phyloP scores from a whole-genome alignment of 2,888 invertebrate species.

The Tiliacea citrago region DNA sequence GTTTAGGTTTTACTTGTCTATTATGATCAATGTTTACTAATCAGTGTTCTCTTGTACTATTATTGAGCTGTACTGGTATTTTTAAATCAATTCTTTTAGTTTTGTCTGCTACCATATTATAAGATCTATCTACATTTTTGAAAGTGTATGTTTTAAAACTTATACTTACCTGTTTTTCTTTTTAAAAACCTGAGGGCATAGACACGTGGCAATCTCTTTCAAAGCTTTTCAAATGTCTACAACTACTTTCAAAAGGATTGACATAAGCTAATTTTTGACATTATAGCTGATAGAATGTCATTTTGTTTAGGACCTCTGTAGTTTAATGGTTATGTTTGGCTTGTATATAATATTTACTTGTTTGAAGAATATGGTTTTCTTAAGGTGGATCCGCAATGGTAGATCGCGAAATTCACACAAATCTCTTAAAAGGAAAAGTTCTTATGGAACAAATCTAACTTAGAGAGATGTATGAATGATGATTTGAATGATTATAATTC shows the following conservation, averaged over 20 bases:
- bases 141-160: not conserved
- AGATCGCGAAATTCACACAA: too few relatives aligned
- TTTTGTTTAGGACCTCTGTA: not conserved
- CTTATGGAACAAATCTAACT: too few relatives aligned
- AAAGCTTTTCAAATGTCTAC: too few relatives aligned
- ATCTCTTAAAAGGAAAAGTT: too few relatives aligned
- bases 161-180: not conserved
- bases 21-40: constrained; percentile 29
- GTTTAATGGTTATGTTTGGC: not conserved
- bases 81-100: constrained; percentile 14
- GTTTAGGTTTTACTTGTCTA: constrained; percentile 41
- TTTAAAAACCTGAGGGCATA: not conserved
- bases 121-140: not conserved
- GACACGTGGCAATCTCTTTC: too few relatives aligned
- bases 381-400: not conserved
- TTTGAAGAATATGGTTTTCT: not conserved
- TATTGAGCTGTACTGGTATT: constrained; percentile 2
- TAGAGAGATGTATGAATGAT: too few relatives aligned
- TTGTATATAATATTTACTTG: not conserved
- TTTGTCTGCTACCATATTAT: not conserved
- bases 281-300: not conserved
- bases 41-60: not conserved
- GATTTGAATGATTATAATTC: too few relatives aligned
- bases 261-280: too few relatives aligned
- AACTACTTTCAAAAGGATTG: not conserved